These are phyloP conservation scores for Temnothorax longispinosus DNA, from an alignment of 1,140 invertebrate species.

Conservation along the genomic window DNA sequence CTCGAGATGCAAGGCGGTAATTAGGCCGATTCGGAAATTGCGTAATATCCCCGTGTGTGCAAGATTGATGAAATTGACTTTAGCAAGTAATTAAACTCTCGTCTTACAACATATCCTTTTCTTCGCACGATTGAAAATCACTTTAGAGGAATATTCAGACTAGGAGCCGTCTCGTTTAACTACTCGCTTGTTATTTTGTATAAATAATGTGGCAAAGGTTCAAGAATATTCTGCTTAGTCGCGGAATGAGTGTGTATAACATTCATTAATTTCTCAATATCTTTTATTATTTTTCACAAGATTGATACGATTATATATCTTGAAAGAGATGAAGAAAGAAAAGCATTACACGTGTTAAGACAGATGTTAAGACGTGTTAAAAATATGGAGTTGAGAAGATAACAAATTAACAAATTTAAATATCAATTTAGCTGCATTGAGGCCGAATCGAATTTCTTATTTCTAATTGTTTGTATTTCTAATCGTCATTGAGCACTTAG, in stretches of 20 bases:
- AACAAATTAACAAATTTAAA: not conserved
- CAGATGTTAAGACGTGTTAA: not conserved
- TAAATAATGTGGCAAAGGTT: not conserved
- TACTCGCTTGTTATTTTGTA: not conserved
- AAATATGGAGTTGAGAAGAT: not conserved
- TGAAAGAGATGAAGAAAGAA: not conserved
- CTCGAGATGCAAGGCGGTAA: not conserved
- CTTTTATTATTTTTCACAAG: not conserved
- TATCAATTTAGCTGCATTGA: not conserved
- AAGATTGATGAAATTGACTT: conserved; percentile 3
- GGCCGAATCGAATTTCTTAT: not conserved
- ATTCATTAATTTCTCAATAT: not conserved
- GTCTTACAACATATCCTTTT: not conserved
- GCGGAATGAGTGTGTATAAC: not conserved
- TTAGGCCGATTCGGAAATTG: conserved; percentile 11
- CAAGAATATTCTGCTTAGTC: not conserved
- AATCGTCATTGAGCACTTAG: conserved; percentile 40
- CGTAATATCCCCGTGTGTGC: not conserved
- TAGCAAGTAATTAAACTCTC: not conserved
- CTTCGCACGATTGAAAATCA: not conserved
- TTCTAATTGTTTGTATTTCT: not conserved
- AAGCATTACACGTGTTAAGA: not conserved
- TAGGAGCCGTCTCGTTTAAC: not conserved
- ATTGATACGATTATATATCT: not conserved
- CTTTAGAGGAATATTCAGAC: not conserved